A percentile compares a stretch with the other conserved stretches of the same genome.
These are phyloP conservation scores for Drosophila burlai DNA, from an alignment of 1,140 invertebrate species.

Conservation along the genomic window DNA sequence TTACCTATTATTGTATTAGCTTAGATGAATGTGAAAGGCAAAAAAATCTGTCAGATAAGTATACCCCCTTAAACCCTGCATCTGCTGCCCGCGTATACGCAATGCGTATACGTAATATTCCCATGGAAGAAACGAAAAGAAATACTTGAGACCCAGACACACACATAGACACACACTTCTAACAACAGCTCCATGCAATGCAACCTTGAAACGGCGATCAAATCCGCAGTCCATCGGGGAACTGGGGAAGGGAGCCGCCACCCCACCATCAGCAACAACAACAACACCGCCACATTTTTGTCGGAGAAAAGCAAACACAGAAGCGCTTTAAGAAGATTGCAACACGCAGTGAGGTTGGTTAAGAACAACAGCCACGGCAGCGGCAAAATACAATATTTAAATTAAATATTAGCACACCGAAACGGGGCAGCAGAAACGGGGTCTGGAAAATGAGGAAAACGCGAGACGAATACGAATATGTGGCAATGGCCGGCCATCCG, in stretches of 20 bases:
- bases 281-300: constrained; percentile 16
- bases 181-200: constrained; percentile 42
- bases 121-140: constrained; percentile 15
- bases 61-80: neutral
- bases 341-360: constrained; percentile 75
- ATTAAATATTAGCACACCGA: constrained; percentile 80
- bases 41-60: neutral
- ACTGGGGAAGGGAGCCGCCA: constrained; percentile 4
- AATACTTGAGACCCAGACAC: constrained; percentile 63
- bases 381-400: constrained; percentile 74
- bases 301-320: constrained; percentile 60
- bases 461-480: constrained; percentile 32
- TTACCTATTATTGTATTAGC: too few relatives aligned
- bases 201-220: constrained; percentile 71
- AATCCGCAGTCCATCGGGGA: constrained; percentile 36
- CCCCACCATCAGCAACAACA: neutral
- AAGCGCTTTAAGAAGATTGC: constrained; percentile 52
- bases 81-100: constrained; percentile 26
- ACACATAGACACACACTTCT: constrained; percentile 34
- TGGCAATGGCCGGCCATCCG: constrained; percentile 57
- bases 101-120: constrained; percentile 71
- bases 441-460: constrained; percentile 45
- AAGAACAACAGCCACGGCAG: constrained; percentile 54
- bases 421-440: constrained; percentile 14
- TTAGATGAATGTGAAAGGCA: neutral